Base-by-base conservation (phyloP, 2,888 invertebrate genomes). In the Polyommatus icarus region DNA sequence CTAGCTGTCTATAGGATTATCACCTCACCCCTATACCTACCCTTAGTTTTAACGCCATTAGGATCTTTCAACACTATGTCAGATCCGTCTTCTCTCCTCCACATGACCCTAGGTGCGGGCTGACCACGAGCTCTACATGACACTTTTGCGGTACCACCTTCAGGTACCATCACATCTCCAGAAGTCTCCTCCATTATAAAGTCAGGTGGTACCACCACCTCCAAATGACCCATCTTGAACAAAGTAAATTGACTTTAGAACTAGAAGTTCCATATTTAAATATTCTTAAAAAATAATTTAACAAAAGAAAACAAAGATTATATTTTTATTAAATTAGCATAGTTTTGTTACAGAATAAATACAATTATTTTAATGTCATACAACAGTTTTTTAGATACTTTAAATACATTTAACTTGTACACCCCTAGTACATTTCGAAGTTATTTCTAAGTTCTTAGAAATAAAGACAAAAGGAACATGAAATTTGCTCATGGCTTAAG, bases 201-300 rank as follows among this genome's bases (percentile, higher is more conserved):
- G 89, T 98, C 98, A n/a, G 99, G 98, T 54, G 98, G 98, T 82
- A 98, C 96, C 40, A 98, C 97, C 77, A 98, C 98, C 82, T 98
- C 97, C 83, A 98, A 93, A 88, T 95, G 96, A 50, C 97, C 98
- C 91, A 97, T 96, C 98, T 98, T 92, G 71, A 80, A 78, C 10
- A 71, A 75, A 7, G n/a, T n/a, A 20, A 1, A 20, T 46, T 0
- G 54, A 54, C 4, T 1, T 54, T 54, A 54, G 54, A 18, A 54
- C 54, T 1, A 18, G 54, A 54, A 18, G n/a, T n/a, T n/a, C n/a
- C n/a, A n/a, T n/a, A n/a, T n/a, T n/a, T n/a, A n/a, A n/a, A n/a
- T n/a, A n/a, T n/a, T n/a, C n/a, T n/a, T n/a, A n/a, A n/a, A n/a
- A n/a, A n/a, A n/a, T n/a, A n/a, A n/a, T n/a, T n/a, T n/a, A n/a